Conservation (phyloP, 1,140 invertebrate genomes). For the Nylanderia fulva region DNA sequence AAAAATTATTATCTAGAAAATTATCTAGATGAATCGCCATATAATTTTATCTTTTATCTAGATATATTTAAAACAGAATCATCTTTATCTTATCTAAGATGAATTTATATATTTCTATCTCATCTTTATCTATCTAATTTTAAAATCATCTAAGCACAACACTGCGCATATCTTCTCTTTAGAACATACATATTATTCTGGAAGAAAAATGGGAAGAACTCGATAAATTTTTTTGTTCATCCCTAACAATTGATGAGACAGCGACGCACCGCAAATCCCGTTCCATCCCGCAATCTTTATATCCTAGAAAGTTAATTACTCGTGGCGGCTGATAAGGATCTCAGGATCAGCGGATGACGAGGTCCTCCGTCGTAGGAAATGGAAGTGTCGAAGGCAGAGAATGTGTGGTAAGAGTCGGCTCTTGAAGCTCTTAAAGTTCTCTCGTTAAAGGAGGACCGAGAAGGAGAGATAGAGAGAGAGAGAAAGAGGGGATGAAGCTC, state of each 20-base stretch:
- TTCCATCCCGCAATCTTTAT: conserved; percentile 63
- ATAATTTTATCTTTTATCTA: no score
- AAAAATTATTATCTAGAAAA: no score
- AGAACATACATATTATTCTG: no score
- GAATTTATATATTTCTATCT: no score
- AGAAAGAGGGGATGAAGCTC: conserved; percentile 35
- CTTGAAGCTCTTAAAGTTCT: conserved; percentile 58
- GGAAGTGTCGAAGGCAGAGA: conserved; percentile 72
- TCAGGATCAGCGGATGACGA: conserved; percentile 14
- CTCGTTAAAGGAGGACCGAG: conserved; percentile 22
- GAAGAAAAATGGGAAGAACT: not conserved
- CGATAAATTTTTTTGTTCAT: not conserved
- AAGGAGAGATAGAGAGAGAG: not conserved
- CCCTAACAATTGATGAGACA: conserved; percentile 13
- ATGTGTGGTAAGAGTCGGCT: conserved; percentile 46
- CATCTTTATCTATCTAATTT: no score
- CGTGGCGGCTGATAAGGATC: conserved; percentile 67
- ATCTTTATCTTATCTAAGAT: no score
- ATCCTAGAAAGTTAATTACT: conserved; percentile 73
- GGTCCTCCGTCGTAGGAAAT: conserved; percentile 55
- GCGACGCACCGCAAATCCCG: conserved; percentile 35
- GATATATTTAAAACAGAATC: no score
- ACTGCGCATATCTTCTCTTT: no score
- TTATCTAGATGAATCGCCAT: no score
- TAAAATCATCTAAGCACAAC: no score